A percentile compares a stretch with the other conserved stretches of the same genome.
Conservation (phyloP, 2,888 invertebrate genomes). For the Drepana falcataria region DNA sequence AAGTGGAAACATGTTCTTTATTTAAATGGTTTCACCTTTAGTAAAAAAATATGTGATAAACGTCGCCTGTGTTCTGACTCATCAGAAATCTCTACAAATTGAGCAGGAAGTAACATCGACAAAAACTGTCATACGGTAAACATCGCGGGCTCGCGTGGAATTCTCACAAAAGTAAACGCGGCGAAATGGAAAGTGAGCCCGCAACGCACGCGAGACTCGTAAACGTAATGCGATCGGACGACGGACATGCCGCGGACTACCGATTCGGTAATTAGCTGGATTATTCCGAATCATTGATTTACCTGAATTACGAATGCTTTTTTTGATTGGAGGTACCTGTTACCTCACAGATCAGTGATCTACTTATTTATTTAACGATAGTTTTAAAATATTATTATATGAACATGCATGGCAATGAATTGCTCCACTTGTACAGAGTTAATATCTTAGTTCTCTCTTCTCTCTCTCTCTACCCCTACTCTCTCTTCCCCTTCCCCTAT, state of each 20-base stretch:
- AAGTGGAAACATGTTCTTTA: too few species aligned
- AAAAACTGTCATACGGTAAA: conserved; percentile 19
- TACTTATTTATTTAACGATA: too few species aligned
- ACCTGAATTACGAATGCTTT: not conserved
- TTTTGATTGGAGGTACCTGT: too few species aligned
- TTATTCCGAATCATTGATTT: not conserved
- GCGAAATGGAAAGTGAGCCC: conserved; percentile 52
- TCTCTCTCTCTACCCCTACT: too few species aligned
- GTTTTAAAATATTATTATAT: too few species aligned
- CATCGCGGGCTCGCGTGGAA: conserved; percentile 15
- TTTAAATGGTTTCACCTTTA: too few species aligned
- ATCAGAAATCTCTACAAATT: not conserved
- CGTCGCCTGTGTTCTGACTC: not conserved
- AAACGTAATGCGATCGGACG: conserved; percentile 2
- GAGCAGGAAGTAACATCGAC: not conserved
- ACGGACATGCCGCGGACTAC: conserved; percentile 11
- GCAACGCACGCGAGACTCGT: conserved; percentile 10
- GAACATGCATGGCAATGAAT: too few species aligned
- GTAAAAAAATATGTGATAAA: too few species aligned
- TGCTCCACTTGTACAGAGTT: too few species aligned
- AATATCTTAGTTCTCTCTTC: too few species aligned
- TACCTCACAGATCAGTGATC: too few species aligned
- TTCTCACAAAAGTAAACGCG: conserved; percentile 22
- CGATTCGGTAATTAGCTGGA: conserved; percentile 17
- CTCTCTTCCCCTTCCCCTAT: too few species aligned